phyloP scores from a whole-genome alignment of 2,797 vertebrate genomes.

The Lacerta bilineata region DNA sequence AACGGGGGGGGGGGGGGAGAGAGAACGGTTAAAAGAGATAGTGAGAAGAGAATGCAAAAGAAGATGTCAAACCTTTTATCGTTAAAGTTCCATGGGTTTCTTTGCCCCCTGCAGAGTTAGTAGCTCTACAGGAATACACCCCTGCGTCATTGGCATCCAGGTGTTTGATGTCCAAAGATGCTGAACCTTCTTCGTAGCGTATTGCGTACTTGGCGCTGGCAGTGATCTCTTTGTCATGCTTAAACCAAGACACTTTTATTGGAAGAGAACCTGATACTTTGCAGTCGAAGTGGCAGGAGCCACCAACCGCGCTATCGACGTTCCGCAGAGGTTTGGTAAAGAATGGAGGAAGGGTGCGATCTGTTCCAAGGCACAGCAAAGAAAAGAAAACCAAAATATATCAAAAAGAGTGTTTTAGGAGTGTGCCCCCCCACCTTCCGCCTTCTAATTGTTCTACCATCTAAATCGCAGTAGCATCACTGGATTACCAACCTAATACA shows the following conservation, averaged over 20 bases:
- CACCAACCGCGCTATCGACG: conserved; percentile 86
- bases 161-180: conserved; percentile 85
- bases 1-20: not conserved
- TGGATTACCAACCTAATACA: conserved; percentile 90
- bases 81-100: conserved; percentile 93
- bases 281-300: conserved; percentile 88
- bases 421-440: not conserved
- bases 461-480: conserved; percentile 17
- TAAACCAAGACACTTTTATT: conserved; percentile 95
- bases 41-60: conserved; percentile 53
- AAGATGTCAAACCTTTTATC: conserved; percentile 90
- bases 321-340: conserved; percentile 95
- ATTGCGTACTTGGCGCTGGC: conserved; percentile 86
- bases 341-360: conserved; percentile 94
- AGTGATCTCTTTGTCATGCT: conserved; percentile 89
- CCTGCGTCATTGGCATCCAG: conserved; percentile 91
- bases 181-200: conserved; percentile 90
- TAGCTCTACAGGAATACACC: conserved; percentile 93
- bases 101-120: conserved; percentile 93
- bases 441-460: conserved; percentile 6
- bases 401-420: not conserved
- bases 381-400: conserved; percentile 63
- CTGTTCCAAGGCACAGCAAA: conserved; percentile 84
- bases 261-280: conserved; percentile 96
- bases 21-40: conserved; percentile 37